These are phyloP conservation scores for Aviceda subcristata DNA, from an alignment of 2,113 vertebrate species.

Conservation along the genomic window DNA sequence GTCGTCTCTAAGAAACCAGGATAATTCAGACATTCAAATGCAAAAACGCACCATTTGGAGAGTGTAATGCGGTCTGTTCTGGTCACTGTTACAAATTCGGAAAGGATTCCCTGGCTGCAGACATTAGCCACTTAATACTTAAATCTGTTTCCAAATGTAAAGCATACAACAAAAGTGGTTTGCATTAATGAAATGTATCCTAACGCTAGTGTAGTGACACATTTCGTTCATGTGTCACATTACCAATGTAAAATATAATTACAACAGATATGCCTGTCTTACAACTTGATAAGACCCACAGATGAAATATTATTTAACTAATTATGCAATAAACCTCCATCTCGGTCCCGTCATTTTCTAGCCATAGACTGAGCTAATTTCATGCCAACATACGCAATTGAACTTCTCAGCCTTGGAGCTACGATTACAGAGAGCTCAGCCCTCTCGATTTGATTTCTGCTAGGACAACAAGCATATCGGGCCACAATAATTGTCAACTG, in stretches of 20 bases:
- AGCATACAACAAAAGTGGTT: constrained; percentile 82
- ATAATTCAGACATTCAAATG: constrained; percentile 92
- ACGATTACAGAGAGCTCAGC: background rate
- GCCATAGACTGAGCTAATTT: background rate
- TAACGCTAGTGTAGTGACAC: constrained; percentile 50
- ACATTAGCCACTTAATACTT: constrained; percentile 86
- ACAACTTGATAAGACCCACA: constrained; percentile 42
- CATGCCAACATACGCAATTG: background rate
- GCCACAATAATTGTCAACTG: background rate
- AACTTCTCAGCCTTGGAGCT: background rate
- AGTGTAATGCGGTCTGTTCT: constrained; percentile 87
- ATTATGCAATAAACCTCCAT: constrained; percentile 40
- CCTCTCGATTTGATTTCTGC: background rate
- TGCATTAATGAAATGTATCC: constrained; percentile 78
- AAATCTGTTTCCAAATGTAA: constrained; percentile 88
- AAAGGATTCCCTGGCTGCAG: constrained; percentile 81
- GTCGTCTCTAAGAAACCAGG: constrained; percentile 86
- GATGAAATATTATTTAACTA: constrained; percentile 65
- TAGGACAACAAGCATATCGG: background rate
- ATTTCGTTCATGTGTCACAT: constrained; percentile 73
- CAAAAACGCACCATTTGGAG: constrained; percentile 86
- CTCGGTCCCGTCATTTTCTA: background rate
- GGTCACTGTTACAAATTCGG: constrained; percentile 85
- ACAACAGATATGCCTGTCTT: constrained; percentile 61
- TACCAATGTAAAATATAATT: constrained; percentile 76